Percentiles rank a stretch among this genome's conserved stretches.
Conservation (phyloP, 2,113 vertebrate species). For the Cyprinodon tularosa region DNA sequence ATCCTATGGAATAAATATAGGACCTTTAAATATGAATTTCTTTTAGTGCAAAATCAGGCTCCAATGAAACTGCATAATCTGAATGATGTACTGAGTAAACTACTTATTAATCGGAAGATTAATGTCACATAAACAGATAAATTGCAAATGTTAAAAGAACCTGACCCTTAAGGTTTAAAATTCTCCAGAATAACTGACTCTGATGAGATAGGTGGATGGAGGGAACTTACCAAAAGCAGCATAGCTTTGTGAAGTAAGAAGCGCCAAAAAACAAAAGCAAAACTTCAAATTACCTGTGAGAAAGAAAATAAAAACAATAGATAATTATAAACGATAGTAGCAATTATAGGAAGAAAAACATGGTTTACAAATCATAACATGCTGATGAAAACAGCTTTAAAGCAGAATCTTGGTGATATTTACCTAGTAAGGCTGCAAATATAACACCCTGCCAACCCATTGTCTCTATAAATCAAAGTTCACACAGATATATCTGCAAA, state of each 20-base stretch:
- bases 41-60: too few relatives aligned
- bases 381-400: background rate
- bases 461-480: background rate
- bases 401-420: background rate
- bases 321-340: background rate
- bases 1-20: too few relatives aligned
- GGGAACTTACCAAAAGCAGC: slow-evolving; percentile 20
- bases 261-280: background rate
- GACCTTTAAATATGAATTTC: too few relatives aligned
- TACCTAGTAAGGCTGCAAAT: background rate
- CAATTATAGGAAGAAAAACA: background rate
- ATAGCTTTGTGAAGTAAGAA: accelerated
- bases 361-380: background rate
- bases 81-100: too few relatives aligned
- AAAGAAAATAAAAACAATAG: background rate
- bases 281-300: background rate
- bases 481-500: background rate
- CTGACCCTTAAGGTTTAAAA: too few relatives aligned
- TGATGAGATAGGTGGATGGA: background rate
- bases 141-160: too few relatives aligned
- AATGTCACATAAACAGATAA: too few relatives aligned
- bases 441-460: background rate
- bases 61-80: too few relatives aligned
- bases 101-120: too few relatives aligned
- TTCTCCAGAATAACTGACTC: too few relatives aligned